Conservation (phyloP, 2,113 vertebrate genomes). For the Geococcyx californianus region DNA sequence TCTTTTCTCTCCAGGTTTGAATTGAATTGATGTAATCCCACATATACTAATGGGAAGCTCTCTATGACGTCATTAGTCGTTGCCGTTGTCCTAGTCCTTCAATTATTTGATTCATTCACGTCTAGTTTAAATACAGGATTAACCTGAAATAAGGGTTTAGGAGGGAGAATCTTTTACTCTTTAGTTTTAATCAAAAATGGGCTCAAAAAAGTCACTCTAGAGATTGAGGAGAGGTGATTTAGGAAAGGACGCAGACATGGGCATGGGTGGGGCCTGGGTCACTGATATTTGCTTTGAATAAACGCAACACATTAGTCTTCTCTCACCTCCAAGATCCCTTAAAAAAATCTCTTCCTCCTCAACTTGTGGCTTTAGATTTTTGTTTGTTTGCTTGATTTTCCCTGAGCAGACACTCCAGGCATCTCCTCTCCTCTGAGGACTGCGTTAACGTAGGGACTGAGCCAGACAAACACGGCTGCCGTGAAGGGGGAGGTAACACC, state of each 20-base stretch:
- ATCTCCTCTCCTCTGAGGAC: neutral
- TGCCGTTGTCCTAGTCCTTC: neutral
- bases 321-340: neutral
- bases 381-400: rapidly evolving
- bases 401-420: neutral
- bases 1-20: neutral
- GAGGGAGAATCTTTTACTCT: neutral
- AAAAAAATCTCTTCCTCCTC: neutral
- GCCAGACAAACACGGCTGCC: neutral
- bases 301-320: neutral
- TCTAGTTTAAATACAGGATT: conserved; percentile 33
- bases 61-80: neutral
- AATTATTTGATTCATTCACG: neutral
- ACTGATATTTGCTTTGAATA: neutral
- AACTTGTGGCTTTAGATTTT: neutral
- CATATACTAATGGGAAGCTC: neutral
- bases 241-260: neutral
- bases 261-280: neutral
- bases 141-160: neutral
- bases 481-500: too few relatives aligned
- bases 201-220: neutral
- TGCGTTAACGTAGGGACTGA: neutral
- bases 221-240: neutral
- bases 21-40: neutral
- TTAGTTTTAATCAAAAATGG: neutral